Base-by-base conservation (phyloP, 2,888 invertebrate genomes). In the Drosophila nr. medialis region DNA sequence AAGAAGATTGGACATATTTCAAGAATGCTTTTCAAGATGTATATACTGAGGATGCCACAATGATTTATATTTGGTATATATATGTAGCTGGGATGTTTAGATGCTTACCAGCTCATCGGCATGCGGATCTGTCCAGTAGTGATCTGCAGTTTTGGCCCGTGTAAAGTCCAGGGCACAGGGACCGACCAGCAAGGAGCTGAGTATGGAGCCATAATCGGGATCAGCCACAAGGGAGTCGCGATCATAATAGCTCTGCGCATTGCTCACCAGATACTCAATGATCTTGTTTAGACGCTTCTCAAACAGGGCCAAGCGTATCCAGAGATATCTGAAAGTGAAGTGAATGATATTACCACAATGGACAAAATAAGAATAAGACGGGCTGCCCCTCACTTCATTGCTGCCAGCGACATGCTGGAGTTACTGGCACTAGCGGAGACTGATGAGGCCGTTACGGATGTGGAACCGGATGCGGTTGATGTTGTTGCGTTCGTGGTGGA, bases 121-220 rank as follows among this genome's bases (percentile, higher is more conserved):
- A 29, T 98, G 98, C 7, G 98, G 98, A 93, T 99, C 98, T 0
- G 97, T 96, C 97, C 97, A 98, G 89, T 96, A 97, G 91, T 97
- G 97, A 92, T 97, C 97, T 3, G 96, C 95, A 4, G 98, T 97
- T 92, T 98, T 97, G 81, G 97, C 96, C 83, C 97, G 96, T 1
- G 98, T 97, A 92, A 96, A 98, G 90, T 98, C 98, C 83, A 99
- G 93, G 8, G 98, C 98, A 93, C 98, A 99, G 0, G 98, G 98
- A 1, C 98, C 98, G 54, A 98, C 98, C 27, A 98, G 93, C 70
- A 99, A 93, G 0, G 98, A 98, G 89, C 98, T 97, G 21, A 99
- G 94, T 83, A 98, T 98, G 61, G 96, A 97, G 13, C 98, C 98
- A 93, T 96, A 97, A 89, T 98, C 97, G 1, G 98, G 96, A 93